phyloP scores from a whole-genome alignment of 1,140 invertebrate species.

The Lepidurus couesii region DNA sequence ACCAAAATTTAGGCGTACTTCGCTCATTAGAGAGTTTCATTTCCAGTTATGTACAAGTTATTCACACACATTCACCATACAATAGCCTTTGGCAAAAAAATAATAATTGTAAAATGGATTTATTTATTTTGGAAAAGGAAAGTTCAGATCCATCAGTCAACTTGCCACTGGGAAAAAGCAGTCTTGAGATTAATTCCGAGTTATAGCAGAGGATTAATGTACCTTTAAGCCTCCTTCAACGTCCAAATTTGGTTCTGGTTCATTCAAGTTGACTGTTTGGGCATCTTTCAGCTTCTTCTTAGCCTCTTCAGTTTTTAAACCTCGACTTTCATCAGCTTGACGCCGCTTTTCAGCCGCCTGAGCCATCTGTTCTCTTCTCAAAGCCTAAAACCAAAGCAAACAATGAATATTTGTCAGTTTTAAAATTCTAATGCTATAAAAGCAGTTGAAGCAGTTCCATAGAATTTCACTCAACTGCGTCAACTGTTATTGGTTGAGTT shows the following conservation, averaged over 20 bases:
- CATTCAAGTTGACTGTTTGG: not conserved
- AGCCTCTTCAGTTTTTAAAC: conserved; percentile 11
- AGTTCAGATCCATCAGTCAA: not conserved
- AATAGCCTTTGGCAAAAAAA: not conserved
- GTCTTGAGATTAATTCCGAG: not conserved
- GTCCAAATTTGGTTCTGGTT: not conserved
- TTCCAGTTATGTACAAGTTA: no score
- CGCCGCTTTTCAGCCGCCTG: conserved; percentile 26
- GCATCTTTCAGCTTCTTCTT: conserved; percentile 10
- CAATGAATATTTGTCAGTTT: not conserved
- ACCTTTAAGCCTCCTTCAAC: conserved; percentile 26
- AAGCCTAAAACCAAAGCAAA: conserved; percentile 27
- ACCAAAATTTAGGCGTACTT: no score
- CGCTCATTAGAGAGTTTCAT: no score
- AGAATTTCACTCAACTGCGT: not conserved
- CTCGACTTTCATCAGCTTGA: conserved; percentile 28
- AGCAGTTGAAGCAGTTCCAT: no score
- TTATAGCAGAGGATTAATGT: no score
- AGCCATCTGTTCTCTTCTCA: conserved; percentile 29
- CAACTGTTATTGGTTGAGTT: not conserved
- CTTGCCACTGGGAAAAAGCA: conserved; percentile 28
- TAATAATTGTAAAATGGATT: not conserved
- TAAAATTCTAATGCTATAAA: no score
- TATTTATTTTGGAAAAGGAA: not conserved
- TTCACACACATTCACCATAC: not conserved